phyloP scores from a whole-genome alignment of 2,797 vertebrate species.

The Phrynocephalus forsythii region DNA sequence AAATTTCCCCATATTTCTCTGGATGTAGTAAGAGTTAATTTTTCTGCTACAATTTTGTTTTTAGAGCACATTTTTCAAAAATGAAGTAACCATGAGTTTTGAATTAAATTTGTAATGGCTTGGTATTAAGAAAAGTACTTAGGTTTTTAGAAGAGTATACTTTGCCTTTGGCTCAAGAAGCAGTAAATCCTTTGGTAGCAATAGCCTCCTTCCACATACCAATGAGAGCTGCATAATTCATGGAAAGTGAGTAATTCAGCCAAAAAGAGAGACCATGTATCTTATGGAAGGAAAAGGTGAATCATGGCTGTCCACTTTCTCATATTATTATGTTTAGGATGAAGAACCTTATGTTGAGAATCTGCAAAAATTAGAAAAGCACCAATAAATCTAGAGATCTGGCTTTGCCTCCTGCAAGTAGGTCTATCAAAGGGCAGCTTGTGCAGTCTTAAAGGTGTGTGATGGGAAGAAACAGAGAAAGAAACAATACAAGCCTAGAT shows the following conservation, averaged over 20 bases:
- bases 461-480: not conserved
- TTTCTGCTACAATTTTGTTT: not conserved
- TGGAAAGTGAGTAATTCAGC: conserved; percentile 49
- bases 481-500: no score
- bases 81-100: conserved; percentile 22
- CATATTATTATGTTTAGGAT: conserved; percentile 50
- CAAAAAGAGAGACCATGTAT: conserved; percentile 27
- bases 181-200: conserved; percentile 57
- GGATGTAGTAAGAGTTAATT: not conserved
- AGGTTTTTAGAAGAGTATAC: conserved; percentile 33
- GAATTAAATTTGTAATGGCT: conserved; percentile 47
- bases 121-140: conserved; percentile 17
- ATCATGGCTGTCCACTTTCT: conserved; percentile 37
- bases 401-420: conserved; percentile 53
- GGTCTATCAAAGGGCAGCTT: not conserved
- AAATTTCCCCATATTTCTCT: not conserved
- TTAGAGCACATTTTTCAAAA: conserved; percentile 46
- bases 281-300: conserved; percentile 54
- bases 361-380: conserved; percentile 57
- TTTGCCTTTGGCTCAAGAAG: conserved; percentile 30
- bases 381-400: conserved; percentile 52
- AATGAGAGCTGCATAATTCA: conserved; percentile 63
- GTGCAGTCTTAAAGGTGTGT: conserved; percentile 1
- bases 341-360: conserved; percentile 56
- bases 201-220: conserved; percentile 51